Evolutionary conservation across 2,888 invertebrate genomes (phyloP).

Genomic region (Eledone cirrhosa): DNA sequence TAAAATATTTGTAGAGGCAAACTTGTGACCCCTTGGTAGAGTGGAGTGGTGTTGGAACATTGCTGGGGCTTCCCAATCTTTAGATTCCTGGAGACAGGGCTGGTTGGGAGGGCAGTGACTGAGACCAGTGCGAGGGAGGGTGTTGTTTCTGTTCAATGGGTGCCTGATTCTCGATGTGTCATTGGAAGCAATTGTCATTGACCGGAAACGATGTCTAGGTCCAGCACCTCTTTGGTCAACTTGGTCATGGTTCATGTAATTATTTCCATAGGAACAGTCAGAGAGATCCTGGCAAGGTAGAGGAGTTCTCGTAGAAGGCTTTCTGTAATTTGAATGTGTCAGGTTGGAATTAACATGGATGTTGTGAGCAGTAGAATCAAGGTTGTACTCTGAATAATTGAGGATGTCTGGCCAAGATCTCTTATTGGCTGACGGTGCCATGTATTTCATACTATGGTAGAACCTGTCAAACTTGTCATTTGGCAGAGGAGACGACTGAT

Average conservation of each 20-base stretch:
- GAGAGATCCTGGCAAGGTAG: neutral
- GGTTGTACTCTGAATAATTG: slow-evolving; percentile 13
- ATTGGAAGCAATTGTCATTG: slow-evolving; percentile 3
- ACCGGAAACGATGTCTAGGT: slow-evolving; percentile 3
- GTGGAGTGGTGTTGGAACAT: neutral
- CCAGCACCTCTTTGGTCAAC: neutral
- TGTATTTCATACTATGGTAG: slow-evolving; percentile 15
- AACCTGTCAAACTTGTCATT: neutral
- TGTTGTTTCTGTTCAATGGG: neutral
- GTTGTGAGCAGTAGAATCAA: neutral
- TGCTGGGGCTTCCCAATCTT: neutral
- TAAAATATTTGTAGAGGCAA: neutral
- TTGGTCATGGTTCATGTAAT: neutral
- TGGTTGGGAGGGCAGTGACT: neutral
- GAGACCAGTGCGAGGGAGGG: neutral
- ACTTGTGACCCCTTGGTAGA: neutral
- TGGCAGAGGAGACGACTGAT: slow-evolving; percentile 9
- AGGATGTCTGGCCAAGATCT: neutral
- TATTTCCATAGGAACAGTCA: neutral
- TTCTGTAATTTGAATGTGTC: neutral
- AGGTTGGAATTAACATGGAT: neutral
- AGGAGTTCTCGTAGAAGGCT: neutral
- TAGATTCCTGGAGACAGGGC: neutral
- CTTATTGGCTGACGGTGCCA: neutral
- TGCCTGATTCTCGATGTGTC: neutral